Percentiles rank a stretch among this genome's conserved stretches.
Conservation (phyloP, 2,888 invertebrate genomes). For the Lapara coniferarum region DNA sequence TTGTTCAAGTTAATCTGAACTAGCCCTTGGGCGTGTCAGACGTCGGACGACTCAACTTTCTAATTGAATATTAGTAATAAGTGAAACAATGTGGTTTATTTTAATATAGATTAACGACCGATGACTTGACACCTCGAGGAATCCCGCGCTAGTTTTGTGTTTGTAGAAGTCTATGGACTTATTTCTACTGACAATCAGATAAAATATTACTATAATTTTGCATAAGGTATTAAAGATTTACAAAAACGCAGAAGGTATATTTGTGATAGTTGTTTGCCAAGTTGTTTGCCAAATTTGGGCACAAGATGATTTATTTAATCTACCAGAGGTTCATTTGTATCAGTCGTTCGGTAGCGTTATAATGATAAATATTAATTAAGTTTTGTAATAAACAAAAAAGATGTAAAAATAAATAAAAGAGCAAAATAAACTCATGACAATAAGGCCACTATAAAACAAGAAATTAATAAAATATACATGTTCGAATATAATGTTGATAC, state of each 20-base stretch:
- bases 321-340: neutral
- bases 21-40: slow-evolving; percentile 16
- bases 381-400: neutral
- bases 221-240: neutral
- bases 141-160: slow-evolving; percentile 26
- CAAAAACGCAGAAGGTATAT: neutral
- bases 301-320: neutral
- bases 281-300: neutral
- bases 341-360: neutral
- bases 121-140: slow-evolving; percentile 73
- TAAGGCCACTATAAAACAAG: too few species aligned
- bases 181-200: slow-evolving; percentile 1
- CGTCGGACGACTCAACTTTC: slow-evolving; percentile 10
- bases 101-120: slow-evolving; percentile 80
- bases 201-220: too few species aligned
- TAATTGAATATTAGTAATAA: slow-evolving; percentile 66
- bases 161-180: neutral
- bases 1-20: slow-evolving; percentile 15
- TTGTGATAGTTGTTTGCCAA: neutral
- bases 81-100: slow-evolving; percentile 79
- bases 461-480: too few species aligned
- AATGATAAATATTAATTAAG: neutral
- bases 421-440: too few species aligned
- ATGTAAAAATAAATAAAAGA: too few species aligned
- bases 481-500: too few species aligned